These are phyloP conservation scores for Brachypodius melanocephalos DNA, from an alignment of 2,113 vertebrate species.

Conservation along the genomic window DNA sequence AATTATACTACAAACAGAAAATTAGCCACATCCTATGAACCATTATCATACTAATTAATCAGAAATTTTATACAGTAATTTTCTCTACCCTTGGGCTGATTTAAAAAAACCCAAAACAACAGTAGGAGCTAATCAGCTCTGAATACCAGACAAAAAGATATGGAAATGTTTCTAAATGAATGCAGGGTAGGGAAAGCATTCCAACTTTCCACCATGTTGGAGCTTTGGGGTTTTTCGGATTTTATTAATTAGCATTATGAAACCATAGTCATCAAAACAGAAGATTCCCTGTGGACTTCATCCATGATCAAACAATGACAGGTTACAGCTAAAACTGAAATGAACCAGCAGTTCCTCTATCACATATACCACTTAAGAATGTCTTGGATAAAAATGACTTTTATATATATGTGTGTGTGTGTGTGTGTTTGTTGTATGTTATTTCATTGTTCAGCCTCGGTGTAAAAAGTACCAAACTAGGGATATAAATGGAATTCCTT, in stretches of 20 bases:
- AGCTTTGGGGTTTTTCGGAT: not conserved
- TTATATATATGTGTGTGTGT: not conserved
- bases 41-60: not conserved
- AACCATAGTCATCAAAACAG: not conserved
- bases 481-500: not conserved
- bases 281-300: not conserved
- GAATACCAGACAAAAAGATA: not conserved
- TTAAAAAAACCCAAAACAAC: not conserved
- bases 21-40: not conserved
- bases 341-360: not conserved
- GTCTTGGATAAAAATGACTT: not conserved
- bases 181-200: not conserved
- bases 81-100: not conserved
- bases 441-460: not conserved
- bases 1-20: not conserved
- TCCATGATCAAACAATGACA: rapidly evolving
- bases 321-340: not conserved
- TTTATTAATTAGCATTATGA: not conserved
- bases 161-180: not conserved
- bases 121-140: not conserved
- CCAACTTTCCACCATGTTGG: not conserved
- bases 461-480: not conserved
- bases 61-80: not conserved
- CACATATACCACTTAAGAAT: not conserved
- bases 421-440: not conserved